A percentile compares a stretch with the other conserved stretches of the same genome.
Conservation (phyloP, 2,797 vertebrate species). For the Microcaecilia unicolor region DNA sequence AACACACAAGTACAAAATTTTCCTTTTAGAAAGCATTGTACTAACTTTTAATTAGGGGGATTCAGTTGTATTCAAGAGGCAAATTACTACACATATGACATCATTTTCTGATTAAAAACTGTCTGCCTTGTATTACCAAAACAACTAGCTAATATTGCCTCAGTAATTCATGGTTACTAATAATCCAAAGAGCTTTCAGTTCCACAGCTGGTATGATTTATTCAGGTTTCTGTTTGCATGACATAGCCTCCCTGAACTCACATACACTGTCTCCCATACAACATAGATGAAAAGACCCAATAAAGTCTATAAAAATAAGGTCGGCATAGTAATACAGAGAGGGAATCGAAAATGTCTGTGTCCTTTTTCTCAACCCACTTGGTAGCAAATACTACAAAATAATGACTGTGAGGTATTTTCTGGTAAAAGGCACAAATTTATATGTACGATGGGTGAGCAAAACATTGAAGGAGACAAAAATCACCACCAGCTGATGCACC, state of each 20-base stretch:
- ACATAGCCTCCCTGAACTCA: not conserved
- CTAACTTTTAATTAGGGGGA: not conserved
- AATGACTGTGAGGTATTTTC: no score
- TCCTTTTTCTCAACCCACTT: no score
- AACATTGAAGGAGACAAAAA: no score
- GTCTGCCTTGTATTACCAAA: conserved; percentile 6
- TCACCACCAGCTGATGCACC: no score
- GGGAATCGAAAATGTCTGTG: no score
- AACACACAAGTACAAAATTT: no score
- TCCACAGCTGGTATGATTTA: conserved; percentile 6
- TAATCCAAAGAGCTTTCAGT: conserved; percentile 2
- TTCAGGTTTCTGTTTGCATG: not conserved
- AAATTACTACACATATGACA: not conserved
- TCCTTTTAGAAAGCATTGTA: not conserved
- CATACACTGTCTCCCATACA: not conserved
- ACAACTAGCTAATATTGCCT: conserved; percentile 3
- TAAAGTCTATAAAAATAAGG: no score
- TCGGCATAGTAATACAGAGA: no score
- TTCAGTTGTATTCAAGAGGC: conserved; percentile 6
- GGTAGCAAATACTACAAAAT: no score
- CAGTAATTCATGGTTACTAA: not conserved
- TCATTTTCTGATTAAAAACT: not conserved
- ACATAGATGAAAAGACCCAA: not conserved
- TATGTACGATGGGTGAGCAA: no score
- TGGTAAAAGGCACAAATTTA: no score